Evolutionary conservation across 2,113 vertebrate genomes (phyloP).

Genomic region (Dissostichus mawsoni): DNA sequence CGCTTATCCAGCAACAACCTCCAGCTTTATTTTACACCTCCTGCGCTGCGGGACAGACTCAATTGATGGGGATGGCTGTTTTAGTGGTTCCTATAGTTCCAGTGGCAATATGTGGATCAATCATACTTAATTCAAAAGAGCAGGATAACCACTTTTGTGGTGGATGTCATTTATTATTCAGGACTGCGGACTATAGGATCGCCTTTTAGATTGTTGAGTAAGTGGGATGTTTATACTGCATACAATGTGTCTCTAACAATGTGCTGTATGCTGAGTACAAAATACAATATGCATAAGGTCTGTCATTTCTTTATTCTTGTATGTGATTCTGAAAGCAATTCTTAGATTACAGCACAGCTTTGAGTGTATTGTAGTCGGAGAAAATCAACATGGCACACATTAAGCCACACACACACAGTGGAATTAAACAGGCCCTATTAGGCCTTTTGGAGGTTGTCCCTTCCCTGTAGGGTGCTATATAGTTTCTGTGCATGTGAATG

Average conservation of each 20-base stretch:
- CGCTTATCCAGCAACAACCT: slow-evolving; percentile 42
- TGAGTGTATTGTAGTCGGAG: slow-evolving; percentile 14
- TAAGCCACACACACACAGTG: slow-evolving; percentile 5
- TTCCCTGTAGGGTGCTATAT: no score
- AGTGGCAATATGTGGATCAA: slow-evolving; percentile 62
- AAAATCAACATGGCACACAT: slow-evolving; percentile 16
- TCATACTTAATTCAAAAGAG: slow-evolving; percentile 74
- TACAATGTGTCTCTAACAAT: slow-evolving; percentile 22
- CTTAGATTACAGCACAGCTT: slow-evolving; percentile 17
- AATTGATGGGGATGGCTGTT: slow-evolving; percentile 51
- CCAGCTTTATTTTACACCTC: slow-evolving; percentile 55
- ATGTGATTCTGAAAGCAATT: slow-evolving; percentile 15
- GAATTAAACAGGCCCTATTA: no score
- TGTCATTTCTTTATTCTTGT: neutral
- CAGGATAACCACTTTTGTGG: slow-evolving; percentile 55
- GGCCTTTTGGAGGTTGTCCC: no score
- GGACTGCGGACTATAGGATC: slow-evolving; percentile 46
- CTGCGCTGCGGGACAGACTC: slow-evolving; percentile 33
- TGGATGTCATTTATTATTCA: slow-evolving; percentile 73
- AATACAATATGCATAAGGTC: slow-evolving; percentile 10
- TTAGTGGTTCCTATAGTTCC: slow-evolving; percentile 57
- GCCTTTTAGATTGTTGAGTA: slow-evolving; percentile 42
- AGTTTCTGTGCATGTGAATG: no score
- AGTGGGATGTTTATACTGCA: slow-evolving; percentile 29
- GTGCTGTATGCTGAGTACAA: slow-evolving; percentile 13